Evolutionary conservation across 1,140 invertebrate genomes (phyloP).

Genomic region (Drosophila prosaltans): DNA sequence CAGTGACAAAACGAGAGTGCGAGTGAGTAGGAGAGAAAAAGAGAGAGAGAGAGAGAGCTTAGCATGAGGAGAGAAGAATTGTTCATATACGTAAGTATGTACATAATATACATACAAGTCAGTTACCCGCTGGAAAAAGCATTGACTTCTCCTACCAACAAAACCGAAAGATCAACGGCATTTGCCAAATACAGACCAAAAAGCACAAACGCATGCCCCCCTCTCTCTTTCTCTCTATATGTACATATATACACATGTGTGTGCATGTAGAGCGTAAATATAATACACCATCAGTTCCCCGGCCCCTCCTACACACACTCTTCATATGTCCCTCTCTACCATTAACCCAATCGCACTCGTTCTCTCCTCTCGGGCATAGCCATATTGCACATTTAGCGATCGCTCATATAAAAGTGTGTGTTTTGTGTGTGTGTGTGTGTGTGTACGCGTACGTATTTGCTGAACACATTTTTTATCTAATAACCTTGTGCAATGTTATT

Average conservation of each 20-base stretch:
- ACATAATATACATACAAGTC: not conserved
- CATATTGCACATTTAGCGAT: conserved; percentile 24
- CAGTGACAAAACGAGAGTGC: not conserved
- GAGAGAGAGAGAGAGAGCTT: not conserved
- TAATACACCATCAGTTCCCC: conserved; percentile 1
- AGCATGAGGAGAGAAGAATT: not conserved
- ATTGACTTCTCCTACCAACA: conserved; percentile 47
- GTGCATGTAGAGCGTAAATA: conserved; percentile 44
- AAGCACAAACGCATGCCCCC: conserved; percentile 25
- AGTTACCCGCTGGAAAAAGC: conserved; percentile 45
- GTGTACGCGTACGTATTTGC: conserved; percentile 38
- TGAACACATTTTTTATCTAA: conserved; percentile 82
- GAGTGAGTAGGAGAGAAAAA: not conserved
- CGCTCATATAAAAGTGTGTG: conserved; percentile 3
- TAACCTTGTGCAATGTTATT: conserved; percentile 83
- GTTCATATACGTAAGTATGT: not conserved
- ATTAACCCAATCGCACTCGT: conserved; percentile 19
- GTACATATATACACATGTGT: not conserved
- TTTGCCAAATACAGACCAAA: conserved; percentile 18
- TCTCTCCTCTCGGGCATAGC: not conserved
- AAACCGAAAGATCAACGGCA: conserved; percentile 44
- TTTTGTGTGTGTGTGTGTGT: not conserved
- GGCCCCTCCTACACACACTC: not conserved
- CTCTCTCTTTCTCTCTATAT: too few species aligned
- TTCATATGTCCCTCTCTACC: conserved; percentile 3